Evolutionary conservation across 30 jellyfish, hydroid and myxozoan species (phyloP).

Genomic region (Hydra vulgaris): DNA sequence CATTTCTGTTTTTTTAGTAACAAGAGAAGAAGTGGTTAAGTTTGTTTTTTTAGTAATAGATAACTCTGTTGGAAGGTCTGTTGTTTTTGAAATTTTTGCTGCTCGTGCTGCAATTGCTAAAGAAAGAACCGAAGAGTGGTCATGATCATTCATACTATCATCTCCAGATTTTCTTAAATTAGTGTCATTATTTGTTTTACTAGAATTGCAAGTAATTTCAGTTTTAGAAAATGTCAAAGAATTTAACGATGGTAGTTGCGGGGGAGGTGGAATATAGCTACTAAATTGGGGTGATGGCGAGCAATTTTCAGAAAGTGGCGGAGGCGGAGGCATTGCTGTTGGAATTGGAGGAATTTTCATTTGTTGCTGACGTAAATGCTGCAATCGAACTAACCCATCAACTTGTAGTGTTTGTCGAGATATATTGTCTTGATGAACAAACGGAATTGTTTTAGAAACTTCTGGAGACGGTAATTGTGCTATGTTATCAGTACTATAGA

Average conservation of each 20-base stretch:
- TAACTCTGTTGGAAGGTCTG: constrained; percentile 9
- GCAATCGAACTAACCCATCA: constrained; percentile 29
- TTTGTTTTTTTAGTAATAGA: not conserved
- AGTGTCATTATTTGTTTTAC: constrained; percentile 81
- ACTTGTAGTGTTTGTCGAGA: not conserved
- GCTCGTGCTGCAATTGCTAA: constrained; percentile 88
- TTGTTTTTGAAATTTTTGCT: constrained; percentile 50
- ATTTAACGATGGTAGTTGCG: constrained; percentile 7
- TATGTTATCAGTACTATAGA: not conserved
- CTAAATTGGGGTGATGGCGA: constrained; percentile 10
- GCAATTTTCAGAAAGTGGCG: constrained; percentile 20
- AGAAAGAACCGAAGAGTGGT: constrained; percentile 72
- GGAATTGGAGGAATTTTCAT: constrained; percentile 7
- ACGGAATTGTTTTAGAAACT: not conserved
- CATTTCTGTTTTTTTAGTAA: no score
- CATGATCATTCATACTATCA: constrained; percentile 67
- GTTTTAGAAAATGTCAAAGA: constrained; percentile 5
- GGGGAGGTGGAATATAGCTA: constrained; percentile 27
- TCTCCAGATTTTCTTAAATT: constrained; percentile 78
- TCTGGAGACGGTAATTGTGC: constrained; percentile 6
- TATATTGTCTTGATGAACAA: not conserved
- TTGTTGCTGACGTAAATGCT: constrained; percentile 23
- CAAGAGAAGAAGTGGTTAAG: not conserved
- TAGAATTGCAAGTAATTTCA: constrained; percentile 8
- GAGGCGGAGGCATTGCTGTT: constrained; percentile 52